Evolutionary conservation across 2,888 invertebrate genomes (phyloP).

Genomic region (Sympetrum striolatum): DNA sequence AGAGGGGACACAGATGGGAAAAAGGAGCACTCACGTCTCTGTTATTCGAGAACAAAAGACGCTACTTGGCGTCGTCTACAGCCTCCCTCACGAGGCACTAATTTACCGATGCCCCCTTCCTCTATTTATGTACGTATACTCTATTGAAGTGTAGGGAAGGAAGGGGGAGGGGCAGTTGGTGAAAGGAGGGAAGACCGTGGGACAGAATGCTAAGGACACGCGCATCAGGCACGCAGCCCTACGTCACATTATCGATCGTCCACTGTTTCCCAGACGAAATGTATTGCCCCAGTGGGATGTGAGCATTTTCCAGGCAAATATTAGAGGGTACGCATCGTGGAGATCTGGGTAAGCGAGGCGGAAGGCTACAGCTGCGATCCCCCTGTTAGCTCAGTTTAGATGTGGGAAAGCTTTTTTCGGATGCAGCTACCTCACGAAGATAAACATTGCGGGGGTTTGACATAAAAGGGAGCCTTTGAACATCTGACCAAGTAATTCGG

Average conservation of each 20-base stretch:
- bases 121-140: background rate
- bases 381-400: too few species aligned
- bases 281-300: background rate
- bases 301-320: background rate
- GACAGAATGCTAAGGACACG: background rate
- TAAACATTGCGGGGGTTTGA: too few species aligned
- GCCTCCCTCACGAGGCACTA: background rate
- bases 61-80: background rate
- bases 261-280: background rate
- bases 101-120: background rate
- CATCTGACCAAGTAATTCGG: too few species aligned
- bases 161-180: background rate
- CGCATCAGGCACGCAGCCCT: background rate
- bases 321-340: background rate
- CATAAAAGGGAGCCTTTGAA: too few species aligned
- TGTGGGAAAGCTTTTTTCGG: too few species aligned
- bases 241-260: background rate
- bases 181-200: background rate
- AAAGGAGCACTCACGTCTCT: background rate
- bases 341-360: too few species aligned
- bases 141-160: background rate
- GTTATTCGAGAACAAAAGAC: constrained; percentile 26
- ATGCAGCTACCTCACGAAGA: too few species aligned
- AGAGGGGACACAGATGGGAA: background rate
- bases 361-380: too few species aligned